phyloP scores from a whole-genome alignment of 2,113 vertebrate genomes.

The Dipodomys merriami region DNA sequence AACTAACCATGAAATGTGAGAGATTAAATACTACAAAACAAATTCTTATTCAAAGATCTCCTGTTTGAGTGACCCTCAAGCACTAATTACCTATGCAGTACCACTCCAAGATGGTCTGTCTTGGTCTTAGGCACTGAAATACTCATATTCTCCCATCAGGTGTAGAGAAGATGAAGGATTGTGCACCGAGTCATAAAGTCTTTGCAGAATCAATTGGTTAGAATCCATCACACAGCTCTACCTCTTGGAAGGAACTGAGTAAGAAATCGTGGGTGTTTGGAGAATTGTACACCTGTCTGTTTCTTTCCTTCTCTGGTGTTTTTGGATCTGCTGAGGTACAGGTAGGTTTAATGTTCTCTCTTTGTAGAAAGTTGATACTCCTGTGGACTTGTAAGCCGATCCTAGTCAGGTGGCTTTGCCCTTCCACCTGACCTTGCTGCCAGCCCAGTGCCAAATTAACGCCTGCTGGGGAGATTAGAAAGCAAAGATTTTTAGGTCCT shows the following conservation, averaged over 20 bases:
- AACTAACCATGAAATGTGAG: neutral
- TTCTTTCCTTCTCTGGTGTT: no score
- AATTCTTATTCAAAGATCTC: neutral
- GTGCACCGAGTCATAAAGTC: no score
- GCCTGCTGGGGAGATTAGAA: neutral
- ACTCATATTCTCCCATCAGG: neutral
- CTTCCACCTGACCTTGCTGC: neutral
- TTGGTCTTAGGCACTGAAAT: neutral
- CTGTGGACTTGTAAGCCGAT: neutral
- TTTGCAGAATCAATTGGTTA: no score
- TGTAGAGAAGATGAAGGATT: no score
- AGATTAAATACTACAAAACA: neutral
- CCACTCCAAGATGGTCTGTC: neutral
- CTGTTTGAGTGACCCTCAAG: neutral
- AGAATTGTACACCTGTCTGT: no score
- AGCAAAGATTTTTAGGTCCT: neutral
- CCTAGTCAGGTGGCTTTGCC: neutral
- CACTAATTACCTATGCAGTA: neutral
- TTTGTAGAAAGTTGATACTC: no score
- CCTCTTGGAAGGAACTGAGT: no score
- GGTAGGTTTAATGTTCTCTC: no score
- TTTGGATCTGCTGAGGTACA: no score
- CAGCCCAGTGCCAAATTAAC: neutral
- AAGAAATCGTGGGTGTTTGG: no score
- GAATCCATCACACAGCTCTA: no score